A percentile compares a stretch with the other conserved stretches of the same genome.
Conservation (phyloP, 1,140 invertebrate species). For the Delia radicum region DNA sequence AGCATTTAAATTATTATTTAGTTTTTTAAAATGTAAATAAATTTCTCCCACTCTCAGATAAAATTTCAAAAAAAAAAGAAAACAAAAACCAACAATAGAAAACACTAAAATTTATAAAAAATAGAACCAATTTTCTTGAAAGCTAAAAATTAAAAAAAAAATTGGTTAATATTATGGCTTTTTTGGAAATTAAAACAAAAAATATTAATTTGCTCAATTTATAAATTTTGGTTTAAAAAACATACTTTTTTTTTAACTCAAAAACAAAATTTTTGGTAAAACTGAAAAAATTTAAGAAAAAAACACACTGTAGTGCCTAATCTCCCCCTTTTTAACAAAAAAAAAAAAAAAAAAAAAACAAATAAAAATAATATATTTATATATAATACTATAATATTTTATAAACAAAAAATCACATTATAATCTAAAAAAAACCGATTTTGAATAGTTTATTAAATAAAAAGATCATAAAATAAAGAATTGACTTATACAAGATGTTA, state of each 20-base stretch:
- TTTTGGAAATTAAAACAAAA: background rate
- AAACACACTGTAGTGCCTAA: conserved; percentile 53
- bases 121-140: background rate
- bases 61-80: background rate
- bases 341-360: background rate
- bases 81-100: no score
- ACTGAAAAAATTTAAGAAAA: conserved; percentile 26
- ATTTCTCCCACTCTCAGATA: conserved; percentile 14
- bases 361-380: conserved; percentile 38
- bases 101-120: conserved; percentile 31
- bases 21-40: conserved; percentile 27
- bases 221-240: background rate
- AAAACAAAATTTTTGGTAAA: conserved; percentile 7
- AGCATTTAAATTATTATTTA: conserved; percentile 13
- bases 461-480: conserved; percentile 28
- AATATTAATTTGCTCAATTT: background rate
- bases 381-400: conserved; percentile 46
- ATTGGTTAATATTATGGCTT: background rate
- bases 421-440: conserved; percentile 17
- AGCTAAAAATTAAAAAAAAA: background rate
- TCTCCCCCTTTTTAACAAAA: conserved; percentile 32
- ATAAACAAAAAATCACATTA: conserved; percentile 36
- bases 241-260: background rate
- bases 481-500: background rate
- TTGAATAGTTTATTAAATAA: background rate